Evolutionary conservation across 2,888 invertebrate genomes (phyloP), one percentile per base, ranked within the genome.

Genomic region (Nemoura dubitans): DNA sequence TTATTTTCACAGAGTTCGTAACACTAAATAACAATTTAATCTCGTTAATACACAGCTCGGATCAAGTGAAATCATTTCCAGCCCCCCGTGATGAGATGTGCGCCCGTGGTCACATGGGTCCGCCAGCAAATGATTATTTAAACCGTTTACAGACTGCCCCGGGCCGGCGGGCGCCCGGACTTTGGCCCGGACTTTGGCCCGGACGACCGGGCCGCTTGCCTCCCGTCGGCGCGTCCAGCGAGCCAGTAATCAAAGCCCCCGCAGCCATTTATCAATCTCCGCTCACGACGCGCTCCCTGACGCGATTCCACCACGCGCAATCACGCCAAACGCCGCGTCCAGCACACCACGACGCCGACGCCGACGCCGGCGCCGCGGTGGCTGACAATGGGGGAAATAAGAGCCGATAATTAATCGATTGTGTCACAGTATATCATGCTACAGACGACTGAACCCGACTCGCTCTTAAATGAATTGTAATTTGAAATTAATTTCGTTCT

Each of bases 401-500:
- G 29, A 85, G n/a, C 85, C 59, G 87, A 85, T 87, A 87, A 87
- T 85, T 87, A 87, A 87, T 87, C 82, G 87, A 87, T 87, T 80
- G 84, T 86, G 87, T 87, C 85, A 30, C 85, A 36, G 28, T 85
- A 59, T 85, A 87, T 85, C 85, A 76, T 42, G 85, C 76, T 43
- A 85, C 81, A 81, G 82, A 26, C 30, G 87, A 87, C 26, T 80
- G n/a, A 87, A 29, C 87, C 85, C 26, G 83, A 36, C 27, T 43
- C 80, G 36, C 85, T 59, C 81, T 83, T 81, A 76, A 77, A 36
- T 76, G 81, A 80, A 28, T 81, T 76, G 85, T 80, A 87, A 87
- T 87, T 85, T 76, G 80, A 30, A 85, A 87, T 85, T 85, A 87
- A 85, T 85, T 28, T 16, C 85, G 77, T 30, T n/a, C 26, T 14